Conservation (phyloP, 2,113 vertebrate species). For the Brachypteracias leptosomus region DNA sequence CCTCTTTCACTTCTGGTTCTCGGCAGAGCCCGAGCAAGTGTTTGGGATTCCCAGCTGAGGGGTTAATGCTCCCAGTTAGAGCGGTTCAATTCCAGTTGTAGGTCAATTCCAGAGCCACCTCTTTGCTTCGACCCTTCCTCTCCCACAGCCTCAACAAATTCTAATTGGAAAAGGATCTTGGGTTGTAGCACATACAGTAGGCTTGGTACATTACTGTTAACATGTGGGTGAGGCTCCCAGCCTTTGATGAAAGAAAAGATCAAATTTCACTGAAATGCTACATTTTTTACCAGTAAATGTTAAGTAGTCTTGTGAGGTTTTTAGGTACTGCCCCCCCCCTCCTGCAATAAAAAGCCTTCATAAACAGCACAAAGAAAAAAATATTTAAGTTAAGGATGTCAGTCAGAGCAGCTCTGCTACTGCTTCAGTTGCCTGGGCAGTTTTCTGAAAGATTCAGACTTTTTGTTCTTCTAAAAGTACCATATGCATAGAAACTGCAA, state of each 20-base stretch:
- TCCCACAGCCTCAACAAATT: neutral
- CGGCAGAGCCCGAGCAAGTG: neutral
- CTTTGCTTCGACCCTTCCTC: slow-evolving; percentile 44
- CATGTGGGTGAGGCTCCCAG: slow-evolving; percentile 57
- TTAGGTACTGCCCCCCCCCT: slow-evolving; percentile 1
- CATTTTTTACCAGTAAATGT: slow-evolving; percentile 46
- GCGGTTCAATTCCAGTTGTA: slow-evolving; percentile 23
- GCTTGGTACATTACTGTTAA: slow-evolving; percentile 57
- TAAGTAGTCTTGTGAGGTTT: slow-evolving; percentile 60
- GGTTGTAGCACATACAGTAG: slow-evolving; percentile 30
- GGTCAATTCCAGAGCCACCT: slow-evolving; percentile 48
- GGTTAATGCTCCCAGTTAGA: neutral
- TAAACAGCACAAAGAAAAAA: neutral
- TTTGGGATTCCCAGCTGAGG: neutral
- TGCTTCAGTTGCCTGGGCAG: neutral
- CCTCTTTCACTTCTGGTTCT: neutral
- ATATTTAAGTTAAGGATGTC: neutral
- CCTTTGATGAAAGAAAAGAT: slow-evolving; percentile 70
- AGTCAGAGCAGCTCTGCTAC: neutral
- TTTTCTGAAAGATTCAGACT: neutral
- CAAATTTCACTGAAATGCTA: slow-evolving; percentile 56
- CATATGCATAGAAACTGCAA: neutral
- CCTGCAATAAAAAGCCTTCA: slow-evolving; percentile 15
- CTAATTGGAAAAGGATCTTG: slow-evolving; percentile 52
- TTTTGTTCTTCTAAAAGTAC: neutral